Conservation (phyloP, 2,888 invertebrate species). For the Lamellibrachia columna region DNA sequence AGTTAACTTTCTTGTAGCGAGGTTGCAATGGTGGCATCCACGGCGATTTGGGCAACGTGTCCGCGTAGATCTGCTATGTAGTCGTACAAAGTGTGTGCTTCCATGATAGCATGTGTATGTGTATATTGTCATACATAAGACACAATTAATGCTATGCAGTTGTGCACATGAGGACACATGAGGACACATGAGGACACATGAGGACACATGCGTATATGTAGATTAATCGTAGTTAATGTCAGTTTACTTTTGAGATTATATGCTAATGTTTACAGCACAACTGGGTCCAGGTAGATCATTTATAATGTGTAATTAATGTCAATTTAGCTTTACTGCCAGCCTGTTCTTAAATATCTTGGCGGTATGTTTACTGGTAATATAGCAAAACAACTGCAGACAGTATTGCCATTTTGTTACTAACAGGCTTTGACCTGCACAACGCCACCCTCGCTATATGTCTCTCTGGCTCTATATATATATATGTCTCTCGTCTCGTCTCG, state of each 20-base stretch:
- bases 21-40: neutral
- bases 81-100: neutral
- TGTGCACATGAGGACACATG: neutral
- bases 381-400: neutral
- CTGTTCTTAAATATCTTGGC: neutral
- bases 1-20: neutral
- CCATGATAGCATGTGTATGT: neutral
- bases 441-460: too few relatives aligned
- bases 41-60: neutral
- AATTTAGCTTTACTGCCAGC: neutral
- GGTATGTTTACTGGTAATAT: neutral
- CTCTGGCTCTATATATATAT: too few relatives aligned
- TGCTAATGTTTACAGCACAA: neutral
- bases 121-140: neutral
- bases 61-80: neutral
- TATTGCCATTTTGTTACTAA: too few relatives aligned
- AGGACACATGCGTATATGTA: neutral
- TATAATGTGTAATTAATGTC: neutral
- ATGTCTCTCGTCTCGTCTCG: too few relatives aligned
- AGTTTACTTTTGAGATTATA: neutral
- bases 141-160: neutral
- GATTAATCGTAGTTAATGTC: neutral
- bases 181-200: too few relatives aligned
- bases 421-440: too few relatives aligned
- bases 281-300: neutral